phyloP scores from a whole-genome alignment of 2,888 invertebrate species.

The Rhorus exstirpatorius region DNA sequence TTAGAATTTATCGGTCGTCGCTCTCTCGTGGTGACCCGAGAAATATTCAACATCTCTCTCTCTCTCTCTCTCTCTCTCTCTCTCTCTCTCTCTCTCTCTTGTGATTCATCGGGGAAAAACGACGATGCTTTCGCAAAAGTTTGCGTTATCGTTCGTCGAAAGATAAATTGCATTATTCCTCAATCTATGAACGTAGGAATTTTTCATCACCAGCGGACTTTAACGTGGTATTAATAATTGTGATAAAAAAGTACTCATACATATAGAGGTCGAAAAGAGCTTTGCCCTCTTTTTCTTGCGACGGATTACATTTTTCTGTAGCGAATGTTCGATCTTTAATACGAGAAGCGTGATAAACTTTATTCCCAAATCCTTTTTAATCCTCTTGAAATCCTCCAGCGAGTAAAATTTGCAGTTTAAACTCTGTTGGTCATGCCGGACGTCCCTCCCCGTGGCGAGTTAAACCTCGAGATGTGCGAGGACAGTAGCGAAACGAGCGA shows the following conservation, averaged over 20 bases:
- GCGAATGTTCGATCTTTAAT: constrained; percentile 52
- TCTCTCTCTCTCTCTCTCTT: constrained; percentile 1
- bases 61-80: neutral
- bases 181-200: neutral
- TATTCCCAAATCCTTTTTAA: constrained; percentile 63
- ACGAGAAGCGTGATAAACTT: constrained; percentile 53
- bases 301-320: constrained; percentile 28
- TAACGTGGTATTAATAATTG: constrained; percentile 26
- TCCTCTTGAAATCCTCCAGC: constrained; percentile 59
- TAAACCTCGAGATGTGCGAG: constrained; percentile 35
- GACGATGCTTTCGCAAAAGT: neutral
- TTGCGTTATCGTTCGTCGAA: constrained; percentile 12
- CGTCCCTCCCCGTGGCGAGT: constrained; percentile 11
- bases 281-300: constrained; percentile 11
- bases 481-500: constrained; percentile 25
- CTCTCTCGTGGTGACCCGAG: constrained; percentile 45
- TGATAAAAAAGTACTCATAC: constrained; percentile 15
- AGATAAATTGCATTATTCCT: constrained; percentile 14
- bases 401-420: constrained; percentile 62
- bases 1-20: constrained; percentile 65
- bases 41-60: constrained; percentile 56
- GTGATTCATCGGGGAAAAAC: constrained; percentile 14
- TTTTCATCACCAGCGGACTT: constrained; percentile 11
- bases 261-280: neutral
- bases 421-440: constrained; percentile 37